Base-by-base conservation (phyloP, 2,113 vertebrate species). In the Passer domesticus region DNA sequence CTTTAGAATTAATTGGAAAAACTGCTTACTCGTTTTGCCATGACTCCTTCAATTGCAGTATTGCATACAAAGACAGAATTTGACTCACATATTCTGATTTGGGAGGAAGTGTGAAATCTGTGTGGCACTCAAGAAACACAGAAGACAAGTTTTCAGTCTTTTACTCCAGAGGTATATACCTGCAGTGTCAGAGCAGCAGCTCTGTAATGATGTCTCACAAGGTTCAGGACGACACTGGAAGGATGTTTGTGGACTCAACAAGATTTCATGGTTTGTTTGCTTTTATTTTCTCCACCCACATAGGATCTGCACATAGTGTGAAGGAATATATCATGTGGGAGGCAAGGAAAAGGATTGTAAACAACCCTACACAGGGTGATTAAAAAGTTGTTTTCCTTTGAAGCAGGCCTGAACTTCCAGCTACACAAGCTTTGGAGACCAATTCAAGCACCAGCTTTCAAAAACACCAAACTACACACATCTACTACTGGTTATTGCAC, bases 81-180 rank as follows among this genome's bases (percentile, higher is more conserved):
- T 87, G 31, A 56, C 44, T 68, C 24, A 35, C 14, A 13, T 43
- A 13, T 60, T 79, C 67, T 69, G 15, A 74, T 90, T 70, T 46
- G 30, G 52, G 64, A 55, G 55, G 22, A 92, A 83, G 56, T 31
- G 6, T 31, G 25, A 49, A 15, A 44, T 76, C 22, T 77, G 1
- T 55, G 89, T 44, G 3, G 19, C 28, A 39, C 13, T 50, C 52
- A 85, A 39, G 33, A 72, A 56, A 33, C 6, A 18, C 16, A 44
- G 16, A 24, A 67, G 31, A 47, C 0, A 0, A 9, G 15, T 4
- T 68, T 88, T 69, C 3, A 9, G 7, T 62, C 37, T 46, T 82
- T 66, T 76, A 56, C 18, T 76, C 10, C 17, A 53, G 37, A 60
- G 16, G 25, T 35, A 60, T 1, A 9, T 15, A 53, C 6, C 20